These are phyloP conservation scores for Heliconius aoede DNA, from an alignment of 2,888 invertebrate species.

Conservation along the genomic window DNA sequence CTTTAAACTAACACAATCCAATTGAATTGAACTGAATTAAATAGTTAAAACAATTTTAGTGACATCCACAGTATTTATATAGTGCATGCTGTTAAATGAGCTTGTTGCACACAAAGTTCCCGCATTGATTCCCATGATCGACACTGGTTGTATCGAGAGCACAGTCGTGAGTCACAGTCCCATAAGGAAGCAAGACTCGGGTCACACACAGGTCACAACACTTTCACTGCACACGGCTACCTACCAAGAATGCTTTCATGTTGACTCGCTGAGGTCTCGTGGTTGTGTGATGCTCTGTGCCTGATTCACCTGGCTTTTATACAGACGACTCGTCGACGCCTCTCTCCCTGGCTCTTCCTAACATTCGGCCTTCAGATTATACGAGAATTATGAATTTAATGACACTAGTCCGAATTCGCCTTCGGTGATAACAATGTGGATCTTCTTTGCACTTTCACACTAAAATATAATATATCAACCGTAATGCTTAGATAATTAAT, in stretches of 20 bases:
- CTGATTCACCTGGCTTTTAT: conserved; percentile 72
- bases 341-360: conserved; percentile 82
- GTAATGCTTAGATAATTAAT: conserved; percentile 17
- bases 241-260: conserved; percentile 84
- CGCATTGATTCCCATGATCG: conserved; percentile 36
- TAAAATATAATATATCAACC: conserved; percentile 18
- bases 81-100: conserved; percentile 5
- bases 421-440: conserved; percentile 80
- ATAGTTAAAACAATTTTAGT: neutral
- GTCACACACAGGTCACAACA: conserved; percentile 78
- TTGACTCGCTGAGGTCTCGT: conserved; percentile 81
- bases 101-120: conserved; percentile 32
- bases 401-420: conserved; percentile 78
- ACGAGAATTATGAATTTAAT: conserved; percentile 83
- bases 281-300: conserved; percentile 80
- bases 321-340: conserved; percentile 71
- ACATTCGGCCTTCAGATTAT: conserved; percentile 81
- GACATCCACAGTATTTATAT: conserved; percentile 1
- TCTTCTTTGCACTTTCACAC: conserved; percentile 72
- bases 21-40: neutral
- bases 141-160: conserved; percentile 54
- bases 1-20: neutral
- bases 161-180: conserved; percentile 63
- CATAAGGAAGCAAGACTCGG: conserved; percentile 66
- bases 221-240: conserved; percentile 80